Conservation (phyloP, 2,888 invertebrate species). For the Agrotis segetum region DNA sequence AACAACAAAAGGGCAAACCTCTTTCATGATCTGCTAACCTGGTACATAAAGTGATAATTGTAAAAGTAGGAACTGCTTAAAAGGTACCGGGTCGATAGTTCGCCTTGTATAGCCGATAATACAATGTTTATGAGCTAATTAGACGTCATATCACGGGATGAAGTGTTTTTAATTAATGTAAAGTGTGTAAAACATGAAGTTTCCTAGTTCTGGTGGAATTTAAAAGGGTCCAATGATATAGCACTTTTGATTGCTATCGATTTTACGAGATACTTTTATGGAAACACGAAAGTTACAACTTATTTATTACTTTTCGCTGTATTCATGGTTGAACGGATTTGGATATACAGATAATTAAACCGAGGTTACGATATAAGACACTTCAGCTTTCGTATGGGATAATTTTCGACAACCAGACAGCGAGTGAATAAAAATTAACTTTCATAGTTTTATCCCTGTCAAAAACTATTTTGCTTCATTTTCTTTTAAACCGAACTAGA, state of each 20-base stretch:
- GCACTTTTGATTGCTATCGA: neutral
- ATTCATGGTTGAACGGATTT: too few species aligned
- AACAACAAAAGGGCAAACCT: conserved; percentile 31
- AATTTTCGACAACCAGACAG: neutral
- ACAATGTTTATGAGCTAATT: conserved; percentile 22
- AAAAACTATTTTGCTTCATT: neutral
- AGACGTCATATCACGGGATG: conserved; percentile 19
- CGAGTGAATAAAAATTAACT: too few species aligned
- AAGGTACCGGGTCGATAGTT: conserved; percentile 36
- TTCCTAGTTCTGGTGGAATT: conserved; percentile 54
- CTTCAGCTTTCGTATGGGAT: neutral
- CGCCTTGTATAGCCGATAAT: conserved; percentile 38
- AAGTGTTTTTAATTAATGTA: conserved; percentile 47
- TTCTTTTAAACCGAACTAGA: neutral
- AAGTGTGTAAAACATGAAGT: conserved; percentile 10
- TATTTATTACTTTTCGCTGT: neutral
- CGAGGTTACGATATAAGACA: neutral
- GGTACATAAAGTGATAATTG: conserved; percentile 13
- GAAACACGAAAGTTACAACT: neutral
- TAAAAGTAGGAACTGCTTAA: conserved; percentile 56
- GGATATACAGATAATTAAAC: too few species aligned
- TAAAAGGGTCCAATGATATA: neutral
- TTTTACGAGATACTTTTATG: neutral
- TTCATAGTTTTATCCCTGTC: too few species aligned
- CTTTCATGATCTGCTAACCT: conserved; percentile 33